Percentiles rank a stretch among this genome's conserved stretches.
These are phyloP conservation scores for Ammospiza maritima DNA, from an alignment of 2,797 vertebrate genomes.

Conservation along the genomic window DNA sequence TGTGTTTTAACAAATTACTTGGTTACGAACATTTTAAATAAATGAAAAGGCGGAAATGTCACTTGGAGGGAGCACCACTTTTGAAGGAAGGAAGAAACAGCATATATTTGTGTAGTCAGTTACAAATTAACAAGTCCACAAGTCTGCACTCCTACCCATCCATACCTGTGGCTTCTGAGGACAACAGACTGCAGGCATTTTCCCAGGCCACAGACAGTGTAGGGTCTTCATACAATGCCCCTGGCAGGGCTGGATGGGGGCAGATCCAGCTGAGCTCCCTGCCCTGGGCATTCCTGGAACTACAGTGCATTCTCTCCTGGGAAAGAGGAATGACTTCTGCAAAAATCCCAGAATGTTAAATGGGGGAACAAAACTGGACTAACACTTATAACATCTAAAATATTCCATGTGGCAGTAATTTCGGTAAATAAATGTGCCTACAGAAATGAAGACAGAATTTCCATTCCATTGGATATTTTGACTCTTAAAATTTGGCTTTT, in stretches of 20 bases:
- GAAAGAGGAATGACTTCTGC: neutral
- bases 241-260: no score
- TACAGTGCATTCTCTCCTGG: neutral
- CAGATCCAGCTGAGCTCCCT: neutral
- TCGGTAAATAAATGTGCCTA: neutral
- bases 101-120: neutral
- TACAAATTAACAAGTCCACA: neutral
- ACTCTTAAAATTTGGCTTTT: neutral
- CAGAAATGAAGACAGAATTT: neutral
- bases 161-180: neutral
- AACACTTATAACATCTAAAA: neutral
- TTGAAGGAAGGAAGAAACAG: neutral
- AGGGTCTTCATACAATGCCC: no score
- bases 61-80: neutral
- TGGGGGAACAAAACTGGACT: neutral
- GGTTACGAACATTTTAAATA: neutral
- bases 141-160: neutral
- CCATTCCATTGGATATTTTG: neutral
- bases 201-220: neutral
- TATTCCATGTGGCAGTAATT: neutral
- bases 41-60: neutral
- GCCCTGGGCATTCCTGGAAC: neutral
- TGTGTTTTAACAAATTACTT: slow-evolving; percentile 12
- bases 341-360: neutral
- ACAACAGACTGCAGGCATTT: neutral